These are phyloP conservation scores for Callopanchax toddi DNA, from an alignment of 2,113 vertebrate genomes.

Conservation along the genomic window DNA sequence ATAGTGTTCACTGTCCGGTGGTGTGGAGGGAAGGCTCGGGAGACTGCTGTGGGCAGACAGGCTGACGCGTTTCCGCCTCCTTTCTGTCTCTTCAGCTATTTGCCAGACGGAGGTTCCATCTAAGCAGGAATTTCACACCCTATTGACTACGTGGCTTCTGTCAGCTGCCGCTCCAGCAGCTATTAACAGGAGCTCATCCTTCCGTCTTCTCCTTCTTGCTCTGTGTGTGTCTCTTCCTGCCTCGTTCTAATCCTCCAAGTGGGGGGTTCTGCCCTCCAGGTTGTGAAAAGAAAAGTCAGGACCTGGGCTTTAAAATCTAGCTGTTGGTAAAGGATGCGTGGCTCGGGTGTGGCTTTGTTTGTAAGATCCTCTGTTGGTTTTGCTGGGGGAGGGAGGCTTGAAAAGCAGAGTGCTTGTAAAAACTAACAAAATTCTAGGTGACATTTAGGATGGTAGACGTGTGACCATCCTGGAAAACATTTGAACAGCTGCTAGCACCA, in stretches of 20 bases:
- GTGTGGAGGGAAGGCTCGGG: slow-evolving; percentile 53
- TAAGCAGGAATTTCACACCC: slow-evolving; percentile 81
- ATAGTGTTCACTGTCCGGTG: slow-evolving; percentile 53
- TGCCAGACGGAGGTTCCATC: slow-evolving; percentile 69
- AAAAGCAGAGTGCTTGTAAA: slow-evolving; percentile 33
- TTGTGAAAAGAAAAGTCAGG: slow-evolving; percentile 54
- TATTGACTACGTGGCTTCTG: slow-evolving; percentile 77
- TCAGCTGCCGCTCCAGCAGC: slow-evolving; percentile 67
- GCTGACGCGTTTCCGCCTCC: slow-evolving; percentile 56
- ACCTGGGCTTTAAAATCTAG: slow-evolving; percentile 29
- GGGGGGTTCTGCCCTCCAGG: slow-evolving; percentile 15
- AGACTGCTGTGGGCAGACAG: slow-evolving; percentile 66
- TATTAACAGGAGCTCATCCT: slow-evolving; percentile 64
- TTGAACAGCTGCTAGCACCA: slow-evolving; percentile 30
- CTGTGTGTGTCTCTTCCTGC: slow-evolving; percentile 20
- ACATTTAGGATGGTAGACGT: background rate
- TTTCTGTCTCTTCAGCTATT: slow-evolving; percentile 58
- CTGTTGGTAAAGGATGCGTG: slow-evolving; percentile 37
- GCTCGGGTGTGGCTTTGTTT: slow-evolving; percentile 33
- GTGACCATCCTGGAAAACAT: slow-evolving; percentile 33
- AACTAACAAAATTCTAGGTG: slow-evolving; percentile 31
- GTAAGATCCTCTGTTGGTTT: slow-evolving; percentile 42
- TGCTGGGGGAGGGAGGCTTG: slow-evolving; percentile 23
- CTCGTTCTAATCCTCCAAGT: slow-evolving; percentile 42
- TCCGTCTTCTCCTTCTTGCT: slow-evolving; percentile 53